Evolutionary conservation across 2,113 vertebrate species (phyloP), one percentile per base, ranked within the genome.

Genomic region (Crotalus viridis): DNA sequence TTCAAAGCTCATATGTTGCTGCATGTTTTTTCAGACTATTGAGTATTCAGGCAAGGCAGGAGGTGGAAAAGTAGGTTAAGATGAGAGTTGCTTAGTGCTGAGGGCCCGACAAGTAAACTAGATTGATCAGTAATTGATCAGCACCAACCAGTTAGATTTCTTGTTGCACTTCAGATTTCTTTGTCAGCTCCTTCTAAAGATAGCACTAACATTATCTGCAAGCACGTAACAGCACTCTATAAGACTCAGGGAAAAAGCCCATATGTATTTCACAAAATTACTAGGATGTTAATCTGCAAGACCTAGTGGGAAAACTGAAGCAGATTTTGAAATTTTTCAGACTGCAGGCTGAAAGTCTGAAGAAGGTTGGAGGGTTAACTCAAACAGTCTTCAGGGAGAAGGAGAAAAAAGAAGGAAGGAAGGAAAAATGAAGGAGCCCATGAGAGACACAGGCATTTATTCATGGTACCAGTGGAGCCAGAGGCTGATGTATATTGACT

Each of bases 401-500:
- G 21, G 51, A 51, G 74, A 39, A 81, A 17, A 81, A 81, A 51
- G 54, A 56, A 89, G 4, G 15, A 13, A 39, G 33, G 86, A 15
- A 51, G 92, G 94, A 88, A 90, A 2, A 13, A 92, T 94, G 10
- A 2, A 51, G 12, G 93, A 94, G 87, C 86, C 1, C 48, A 0
- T 6, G 91, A 94, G 90, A 91, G 94, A 94, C 90, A 89, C 88
- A 97, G 89, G 91, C 93, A 95, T 93, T 97, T 95, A 96, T 90
- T 92, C 92, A 59, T 95, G 92, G 95, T 95, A 96, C 88, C 92
- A 93, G 46, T 89, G 93, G 92, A 95, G 64, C 48, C 93, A 95
- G 87, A 48, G 85, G 89, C 92, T 94, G 87, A 89, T 94, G 69
- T 90, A 81, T 39, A 92, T 94, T 93, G 93, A 95, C 91, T 94